phyloP scores from a whole-genome alignment of 2,888 invertebrate genomes.

The Gibbula magus region DNA sequence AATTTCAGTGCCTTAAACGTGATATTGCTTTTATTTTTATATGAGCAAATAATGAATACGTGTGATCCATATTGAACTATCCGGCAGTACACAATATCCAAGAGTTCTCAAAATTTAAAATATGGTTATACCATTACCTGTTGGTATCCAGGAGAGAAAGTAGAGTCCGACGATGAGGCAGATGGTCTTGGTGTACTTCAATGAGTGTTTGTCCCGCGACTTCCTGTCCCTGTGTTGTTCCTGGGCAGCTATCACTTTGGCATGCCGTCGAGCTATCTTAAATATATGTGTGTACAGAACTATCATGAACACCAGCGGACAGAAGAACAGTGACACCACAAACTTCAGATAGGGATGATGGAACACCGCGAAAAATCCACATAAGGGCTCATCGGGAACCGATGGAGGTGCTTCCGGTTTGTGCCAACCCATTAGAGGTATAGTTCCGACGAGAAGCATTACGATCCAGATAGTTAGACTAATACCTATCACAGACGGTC shows the following conservation, averaged over 20 bases:
- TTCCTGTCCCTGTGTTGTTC: constrained; percentile 10
- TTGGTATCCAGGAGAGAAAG: constrained; percentile 53
- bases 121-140: constrained; percentile 37
- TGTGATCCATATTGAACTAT: too few relatives aligned
- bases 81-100: too few relatives aligned
- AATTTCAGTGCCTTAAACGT: too few relatives aligned
- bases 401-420: constrained; percentile 34
- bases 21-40: too few relatives aligned
- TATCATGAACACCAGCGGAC: constrained; percentile 47
- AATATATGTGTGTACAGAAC: constrained; percentile 48
- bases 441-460: constrained; percentile 43
- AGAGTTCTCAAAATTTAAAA: too few relatives aligned
- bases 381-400: constrained; percentile 35
- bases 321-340: constrained; percentile 46
- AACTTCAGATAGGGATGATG: constrained; percentile 39
- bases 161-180: constrained; percentile 52
- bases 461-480: constrained; percentile 46
- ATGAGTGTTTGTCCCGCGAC: constrained; percentile 42
- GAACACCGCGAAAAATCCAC: constrained; percentile 51
- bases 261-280: constrained; percentile 47
- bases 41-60: too few relatives aligned
- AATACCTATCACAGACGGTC: constrained; percentile 34
- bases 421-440: constrained; percentile 52
- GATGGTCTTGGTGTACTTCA: constrained; percentile 56
- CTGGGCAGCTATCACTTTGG: constrained; percentile 43